Percentiles rank a stretch among this genome's conserved stretches.
Conservation (phyloP, 2,113 vertebrate genomes). For the Vidua macroura region DNA sequence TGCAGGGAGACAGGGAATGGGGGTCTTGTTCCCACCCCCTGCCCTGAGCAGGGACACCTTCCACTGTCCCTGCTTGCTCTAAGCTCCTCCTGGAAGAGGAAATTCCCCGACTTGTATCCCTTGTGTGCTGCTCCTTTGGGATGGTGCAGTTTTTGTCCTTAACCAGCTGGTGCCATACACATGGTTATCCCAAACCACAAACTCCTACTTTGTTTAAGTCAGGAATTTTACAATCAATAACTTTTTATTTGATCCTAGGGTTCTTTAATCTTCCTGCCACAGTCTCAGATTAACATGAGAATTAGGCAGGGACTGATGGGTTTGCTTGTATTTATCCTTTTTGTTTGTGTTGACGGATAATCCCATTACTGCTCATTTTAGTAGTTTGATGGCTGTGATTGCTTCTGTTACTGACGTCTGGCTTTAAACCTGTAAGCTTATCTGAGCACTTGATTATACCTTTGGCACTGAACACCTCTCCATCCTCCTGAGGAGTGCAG, state of each 20-base stretch:
- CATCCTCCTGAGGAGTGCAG: not conserved
- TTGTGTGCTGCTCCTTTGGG: not conserved
- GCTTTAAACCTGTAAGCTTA: conserved; percentile 17
- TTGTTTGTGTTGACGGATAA: conserved; percentile 66
- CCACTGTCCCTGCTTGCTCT: not conserved
- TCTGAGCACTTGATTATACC: conserved; percentile 31
- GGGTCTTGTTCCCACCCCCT: not conserved
- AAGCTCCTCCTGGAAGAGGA: not conserved
- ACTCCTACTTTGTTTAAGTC: not conserved
- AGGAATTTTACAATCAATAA: conserved; percentile 15
- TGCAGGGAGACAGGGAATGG: not conserved
- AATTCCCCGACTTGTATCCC: not conserved
- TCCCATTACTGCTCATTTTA: conserved; percentile 52
- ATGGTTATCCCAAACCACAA: not conserved
- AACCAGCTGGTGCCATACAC: not conserved
- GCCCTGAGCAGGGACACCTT: not conserved
- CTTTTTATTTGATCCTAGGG: not conserved
- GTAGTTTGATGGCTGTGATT: conserved; percentile 25
- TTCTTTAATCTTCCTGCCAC: conserved; percentile 14
- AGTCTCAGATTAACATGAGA: conserved; percentile 36
- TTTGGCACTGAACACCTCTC: not conserved
- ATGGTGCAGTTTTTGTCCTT: not conserved
- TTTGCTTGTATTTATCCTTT: conserved; percentile 60
- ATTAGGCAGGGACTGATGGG: conserved; percentile 13
- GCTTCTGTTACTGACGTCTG: conserved; percentile 38